Conservation (phyloP, 2,797 vertebrate genomes). For the Australoheros facetus region DNA sequence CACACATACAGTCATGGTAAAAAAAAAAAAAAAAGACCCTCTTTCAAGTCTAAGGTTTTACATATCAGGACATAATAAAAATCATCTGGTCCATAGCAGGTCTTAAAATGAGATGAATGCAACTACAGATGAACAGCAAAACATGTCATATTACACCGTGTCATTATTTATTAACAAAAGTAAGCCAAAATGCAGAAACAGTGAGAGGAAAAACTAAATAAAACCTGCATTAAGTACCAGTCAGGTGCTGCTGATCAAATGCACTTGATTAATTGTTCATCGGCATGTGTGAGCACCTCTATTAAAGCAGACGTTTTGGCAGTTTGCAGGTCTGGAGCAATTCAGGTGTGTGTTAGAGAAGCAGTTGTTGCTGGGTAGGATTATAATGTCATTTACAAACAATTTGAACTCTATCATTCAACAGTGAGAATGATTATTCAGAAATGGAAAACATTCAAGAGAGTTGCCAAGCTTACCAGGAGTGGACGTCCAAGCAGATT, state of each 20-base stretch:
- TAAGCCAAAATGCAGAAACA: background rate
- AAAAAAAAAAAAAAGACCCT: background rate
- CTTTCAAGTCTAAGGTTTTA: background rate
- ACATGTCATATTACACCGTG: background rate
- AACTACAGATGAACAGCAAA: background rate
- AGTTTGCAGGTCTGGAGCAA: background rate
- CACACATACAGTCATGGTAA: background rate
- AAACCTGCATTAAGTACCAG: too few relatives aligned
- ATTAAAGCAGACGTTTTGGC: too few relatives aligned
- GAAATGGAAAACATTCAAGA: background rate
- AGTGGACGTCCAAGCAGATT: background rate
- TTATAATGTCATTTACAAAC: background rate
- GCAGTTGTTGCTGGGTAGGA: background rate
- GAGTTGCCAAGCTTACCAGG: background rate
- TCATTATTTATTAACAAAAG: background rate
- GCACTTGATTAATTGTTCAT: background rate
- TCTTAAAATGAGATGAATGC: background rate
- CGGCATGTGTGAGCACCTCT: background rate
- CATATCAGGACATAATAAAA: background rate
- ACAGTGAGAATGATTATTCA: background rate
- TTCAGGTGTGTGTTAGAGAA: background rate
- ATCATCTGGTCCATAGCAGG: too few relatives aligned
- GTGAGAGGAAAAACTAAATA: background rate
- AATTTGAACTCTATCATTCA: background rate
- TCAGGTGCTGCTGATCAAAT: background rate